Base-by-base conservation (phyloP, 2,888 invertebrate species). In the Macaria notata region DNA sequence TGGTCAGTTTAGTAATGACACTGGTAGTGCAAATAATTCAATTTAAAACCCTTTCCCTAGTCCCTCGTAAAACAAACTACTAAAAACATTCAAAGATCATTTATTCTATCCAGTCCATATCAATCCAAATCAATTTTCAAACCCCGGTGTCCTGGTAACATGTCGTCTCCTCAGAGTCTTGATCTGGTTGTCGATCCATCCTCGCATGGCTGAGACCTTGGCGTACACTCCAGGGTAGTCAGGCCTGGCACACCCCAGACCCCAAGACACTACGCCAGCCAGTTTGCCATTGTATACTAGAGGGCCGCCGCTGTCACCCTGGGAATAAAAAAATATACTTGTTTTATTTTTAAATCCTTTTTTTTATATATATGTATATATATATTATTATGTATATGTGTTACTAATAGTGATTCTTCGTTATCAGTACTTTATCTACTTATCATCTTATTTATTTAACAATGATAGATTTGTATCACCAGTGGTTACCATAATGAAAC, bases 301-400 rank as follows among this genome's bases (percentile, higher is more conserved):
- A 0, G 83, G 83, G 3, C 92, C 93, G 4, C 93, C 93, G 7
- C 92, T 92, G 53, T 86, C 85, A 53, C 93, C 93, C 92, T 92
- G 66, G 3, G 46, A 71, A 63, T 57, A 30, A 50, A 53, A n/a
- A 19, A 19, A 19, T 19, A 19, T 19, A 19, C n/a, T n/a, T n/a
- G n/a, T n/a, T n/a, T n/a, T 6, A 36, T 36, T 36, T 6, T 36
- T 4, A n/a, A n/a, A n/a, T n/a, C n/a, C 2, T 19, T 19, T 19
- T 19, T 19, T 19, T 19, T 19, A 1, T 19, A 19, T 1, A 19
- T 19, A 2, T 19, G 19, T 19, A 19, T 19, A 19, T 1, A n/a
- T n/a, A n/a, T n/a, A n/a, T n/a, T n/a, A 19, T 1, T 19, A 19
- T 19, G 19, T 19, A 19, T n/a, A 19, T 19, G 19, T 19, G 19